Percentiles rank a stretch among this genome's conserved stretches.
These are phyloP conservation scores for Osmerus mordax DNA, from an alignment of 2,113 vertebrate genomes.

Conservation along the genomic window DNA sequence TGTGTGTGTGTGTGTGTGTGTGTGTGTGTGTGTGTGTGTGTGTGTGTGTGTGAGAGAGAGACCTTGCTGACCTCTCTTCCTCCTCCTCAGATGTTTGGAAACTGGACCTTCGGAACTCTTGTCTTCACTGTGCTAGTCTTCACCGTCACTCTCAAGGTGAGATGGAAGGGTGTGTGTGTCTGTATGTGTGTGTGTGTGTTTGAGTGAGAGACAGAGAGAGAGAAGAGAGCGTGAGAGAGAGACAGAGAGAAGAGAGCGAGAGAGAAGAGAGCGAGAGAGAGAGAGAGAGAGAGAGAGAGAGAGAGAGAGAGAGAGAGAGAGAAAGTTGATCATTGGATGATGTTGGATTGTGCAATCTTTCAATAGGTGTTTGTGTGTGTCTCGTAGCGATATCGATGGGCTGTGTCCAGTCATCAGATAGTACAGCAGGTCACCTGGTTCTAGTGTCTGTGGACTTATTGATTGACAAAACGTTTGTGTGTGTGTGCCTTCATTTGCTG, in stretches of 20 bases:
- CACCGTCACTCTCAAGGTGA: constrained; percentile 94
- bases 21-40: too few species aligned
- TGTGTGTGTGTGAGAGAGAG: not conserved
- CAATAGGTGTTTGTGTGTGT: not conserved
- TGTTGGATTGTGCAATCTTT: constrained; percentile 7
- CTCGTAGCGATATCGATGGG: too few species aligned
- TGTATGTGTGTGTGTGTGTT: not conserved
- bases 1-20: not conserved
- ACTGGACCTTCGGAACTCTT: constrained; percentile 97
- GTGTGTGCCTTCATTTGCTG: constrained; percentile 19
- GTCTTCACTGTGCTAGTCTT: constrained; percentile 96
- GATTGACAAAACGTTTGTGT: constrained; percentile 1
- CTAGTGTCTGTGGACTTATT: constrained; percentile 4
- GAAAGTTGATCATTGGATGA: too few species aligned
- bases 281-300: too few species aligned
- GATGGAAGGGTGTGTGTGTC: not conserved
- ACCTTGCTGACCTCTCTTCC: constrained; percentile 25
- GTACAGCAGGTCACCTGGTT: too few species aligned
- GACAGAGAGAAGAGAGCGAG: too few species aligned
- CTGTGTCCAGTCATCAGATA: too few species aligned
- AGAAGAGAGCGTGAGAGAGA: not conserved
- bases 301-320: not conserved
- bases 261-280: not conserved
- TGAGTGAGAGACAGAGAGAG: not conserved
- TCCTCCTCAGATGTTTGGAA: constrained; percentile 86